phyloP scores from a whole-genome alignment of 1,140 invertebrate genomes.

The Caerostris darwini region DNA sequence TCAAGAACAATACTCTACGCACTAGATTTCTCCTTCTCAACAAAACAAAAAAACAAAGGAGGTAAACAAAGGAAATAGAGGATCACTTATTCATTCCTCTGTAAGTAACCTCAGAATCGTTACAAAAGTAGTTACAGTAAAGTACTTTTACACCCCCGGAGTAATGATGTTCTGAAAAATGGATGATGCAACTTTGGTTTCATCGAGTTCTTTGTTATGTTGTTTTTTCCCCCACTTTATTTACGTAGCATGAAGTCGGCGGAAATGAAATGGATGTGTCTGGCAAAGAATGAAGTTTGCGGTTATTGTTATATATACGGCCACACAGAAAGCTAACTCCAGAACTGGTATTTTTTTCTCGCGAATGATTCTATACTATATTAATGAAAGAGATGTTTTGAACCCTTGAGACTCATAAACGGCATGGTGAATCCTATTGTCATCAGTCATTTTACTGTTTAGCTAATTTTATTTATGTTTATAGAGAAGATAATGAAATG shows the following conservation, averaged over 20 bases:
- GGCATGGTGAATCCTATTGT: too few species aligned
- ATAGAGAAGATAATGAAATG: too few species aligned
- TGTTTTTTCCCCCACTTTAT: neutral
- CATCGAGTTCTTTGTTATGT: neutral
- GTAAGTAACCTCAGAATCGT: neutral
- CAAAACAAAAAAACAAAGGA: too few species aligned
- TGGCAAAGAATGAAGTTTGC: neutral
- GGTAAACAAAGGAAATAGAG: neutral
- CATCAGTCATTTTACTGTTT: too few species aligned
- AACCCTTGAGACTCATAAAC: too few species aligned
- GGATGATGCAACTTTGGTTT: neutral
- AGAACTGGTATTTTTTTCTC: neutral
- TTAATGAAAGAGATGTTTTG: too few species aligned
- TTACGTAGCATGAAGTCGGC: neutral
- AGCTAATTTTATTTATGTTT: too few species aligned
- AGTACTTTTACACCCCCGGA: conserved; percentile 6
- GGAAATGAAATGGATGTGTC: neutral
- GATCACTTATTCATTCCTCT: conserved; percentile 3
- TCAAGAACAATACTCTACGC: neutral
- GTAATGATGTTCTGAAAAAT: neutral
- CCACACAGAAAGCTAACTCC: neutral
- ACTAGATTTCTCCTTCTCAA: neutral
- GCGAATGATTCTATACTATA: too few species aligned
- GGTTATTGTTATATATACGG: neutral
- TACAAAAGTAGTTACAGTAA: neutral